Base-by-base conservation (phyloP, 2,888 invertebrate species). In the Aphodius sticticus region DNA sequence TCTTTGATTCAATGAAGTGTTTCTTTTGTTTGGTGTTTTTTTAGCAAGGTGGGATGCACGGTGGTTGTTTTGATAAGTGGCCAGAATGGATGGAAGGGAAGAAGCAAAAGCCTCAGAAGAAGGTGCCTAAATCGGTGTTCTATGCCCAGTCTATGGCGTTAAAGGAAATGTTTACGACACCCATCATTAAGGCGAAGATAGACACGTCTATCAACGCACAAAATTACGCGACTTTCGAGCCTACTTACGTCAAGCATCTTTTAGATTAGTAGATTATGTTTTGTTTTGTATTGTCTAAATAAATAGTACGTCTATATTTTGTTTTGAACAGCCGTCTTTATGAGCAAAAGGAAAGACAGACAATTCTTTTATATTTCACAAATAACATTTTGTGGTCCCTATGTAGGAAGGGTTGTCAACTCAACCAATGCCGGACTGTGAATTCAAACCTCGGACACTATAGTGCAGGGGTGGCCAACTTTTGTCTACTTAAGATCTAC, bases 11-110 rank as follows among this genome's bases (percentile, higher is more conserved):
- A 3, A 6, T 16, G 77, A 69, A 69, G 69, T 7, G 37, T 26
- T 15, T 70, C 16, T 71, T 79, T 69, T 72, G 26, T 26, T 26
- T 26, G 26, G 72, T 69, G 76, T 79, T 16, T 26, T 81, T 83
- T 12, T 82, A 88, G 84, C 85, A 85, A 26, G 88, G 88, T 2
- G 89, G 90, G 37, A 87, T 85, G 79, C 87, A 89, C 78, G 88
- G 84, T 7, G 90, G 90, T 6, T 87, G 89, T 79, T 90, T 90
- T 82, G 81, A 82, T 70, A 86, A 86, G 82, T 90, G 86, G 81
- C 90, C 90, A 0, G 80, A 78, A 69, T 86, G 88, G 81, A 80
- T 36, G 82, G 83, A 70, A 81, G 76, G 77, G 0, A 71, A 80
- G 69, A 76, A 76, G 37, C 72, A 69, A 77, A 80, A 71, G 77